Conservation (phyloP, 2,797 vertebrate species). For the Gymnoscopelus braueri region DNA sequence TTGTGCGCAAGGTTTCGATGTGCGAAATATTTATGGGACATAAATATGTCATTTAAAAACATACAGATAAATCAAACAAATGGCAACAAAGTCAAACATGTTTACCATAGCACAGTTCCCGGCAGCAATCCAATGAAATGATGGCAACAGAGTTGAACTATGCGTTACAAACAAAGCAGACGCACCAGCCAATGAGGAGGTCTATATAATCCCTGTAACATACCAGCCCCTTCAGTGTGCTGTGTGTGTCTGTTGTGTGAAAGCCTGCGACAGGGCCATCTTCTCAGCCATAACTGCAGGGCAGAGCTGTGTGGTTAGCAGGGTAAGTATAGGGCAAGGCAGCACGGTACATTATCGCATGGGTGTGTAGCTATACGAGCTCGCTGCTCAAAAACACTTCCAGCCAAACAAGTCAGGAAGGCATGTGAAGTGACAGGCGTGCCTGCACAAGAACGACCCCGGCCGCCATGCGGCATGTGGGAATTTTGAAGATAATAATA, state of each 20-base stretch:
- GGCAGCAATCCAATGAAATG: not conserved
- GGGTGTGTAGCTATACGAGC: slow-evolving; percentile 66
- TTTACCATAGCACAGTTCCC: not conserved
- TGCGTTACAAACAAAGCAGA: slow-evolving; percentile 27
- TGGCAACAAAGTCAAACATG: not conserved
- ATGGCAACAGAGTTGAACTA: not conserved
- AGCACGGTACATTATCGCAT: slow-evolving; percentile 67
- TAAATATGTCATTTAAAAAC: too few relatives aligned
- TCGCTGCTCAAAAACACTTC: slow-evolving; percentile 58
- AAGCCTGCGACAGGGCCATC: slow-evolving; percentile 47
- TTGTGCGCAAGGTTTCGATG: too few relatives aligned
- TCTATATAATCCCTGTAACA: not conserved
- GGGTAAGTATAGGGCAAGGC: slow-evolving; percentile 78
- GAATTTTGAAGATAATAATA: slow-evolving; percentile 18
- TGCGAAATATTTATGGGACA: too few relatives aligned
- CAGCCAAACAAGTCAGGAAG: slow-evolving; percentile 40
- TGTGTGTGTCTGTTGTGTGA: slow-evolving; percentile 48
- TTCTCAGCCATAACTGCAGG: slow-evolving; percentile 67
- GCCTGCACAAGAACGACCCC: slow-evolving; percentile 62
- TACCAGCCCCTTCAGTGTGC: slow-evolving; percentile 7
- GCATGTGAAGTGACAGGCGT: slow-evolving; percentile 61
- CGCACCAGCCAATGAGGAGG: slow-evolving; percentile 34
- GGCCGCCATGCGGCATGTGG: slow-evolving; percentile 23
- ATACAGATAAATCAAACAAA: not conserved
- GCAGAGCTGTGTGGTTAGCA: slow-evolving; percentile 72